phyloP scores from a whole-genome alignment of 2,888 invertebrate species.

The Kryphioiulus occultus region DNA sequence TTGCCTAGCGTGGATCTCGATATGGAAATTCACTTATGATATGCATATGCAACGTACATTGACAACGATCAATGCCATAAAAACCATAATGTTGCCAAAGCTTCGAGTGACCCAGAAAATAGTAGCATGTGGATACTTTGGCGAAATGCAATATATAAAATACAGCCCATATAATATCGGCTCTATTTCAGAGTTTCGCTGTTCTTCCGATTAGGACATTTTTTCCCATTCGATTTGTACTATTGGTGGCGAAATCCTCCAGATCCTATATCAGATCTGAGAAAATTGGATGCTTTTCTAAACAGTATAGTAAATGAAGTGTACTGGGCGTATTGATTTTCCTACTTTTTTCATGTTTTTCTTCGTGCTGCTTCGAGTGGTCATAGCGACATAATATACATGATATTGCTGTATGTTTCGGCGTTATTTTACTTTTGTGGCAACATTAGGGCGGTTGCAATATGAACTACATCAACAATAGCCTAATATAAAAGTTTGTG shows the following conservation, averaged over 20 bases:
- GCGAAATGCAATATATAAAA: conserved; percentile 39
- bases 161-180: background rate
- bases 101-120: conserved; percentile 42
- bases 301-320: conserved; percentile 47
- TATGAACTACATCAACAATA: conserved; percentile 40
- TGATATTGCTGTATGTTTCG: conserved; percentile 32
- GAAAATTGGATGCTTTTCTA: conserved; percentile 47
- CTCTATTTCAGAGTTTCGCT: background rate
- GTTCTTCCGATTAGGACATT: conserved; percentile 37
- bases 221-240: conserved; percentile 43
- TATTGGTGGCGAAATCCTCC: conserved; percentile 43
- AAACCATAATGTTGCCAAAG: conserved; percentile 35
- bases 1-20: background rate
- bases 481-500: conserved; percentile 40
- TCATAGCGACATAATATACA: conserved; percentile 20
- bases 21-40: conserved; percentile 32
- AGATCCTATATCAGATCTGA: conserved; percentile 43
- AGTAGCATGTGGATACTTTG: background rate
- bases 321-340: conserved; percentile 42
- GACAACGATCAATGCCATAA: conserved; percentile 43
- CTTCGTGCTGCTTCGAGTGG: conserved; percentile 13
- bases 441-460: conserved; percentile 13
- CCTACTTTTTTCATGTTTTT: conserved; percentile 4
- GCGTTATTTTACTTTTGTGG: conserved; percentile 27
- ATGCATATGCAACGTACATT: conserved; percentile 29